Conservation (phyloP, 1,140 invertebrate genomes). For the Manduca sexta region DNA sequence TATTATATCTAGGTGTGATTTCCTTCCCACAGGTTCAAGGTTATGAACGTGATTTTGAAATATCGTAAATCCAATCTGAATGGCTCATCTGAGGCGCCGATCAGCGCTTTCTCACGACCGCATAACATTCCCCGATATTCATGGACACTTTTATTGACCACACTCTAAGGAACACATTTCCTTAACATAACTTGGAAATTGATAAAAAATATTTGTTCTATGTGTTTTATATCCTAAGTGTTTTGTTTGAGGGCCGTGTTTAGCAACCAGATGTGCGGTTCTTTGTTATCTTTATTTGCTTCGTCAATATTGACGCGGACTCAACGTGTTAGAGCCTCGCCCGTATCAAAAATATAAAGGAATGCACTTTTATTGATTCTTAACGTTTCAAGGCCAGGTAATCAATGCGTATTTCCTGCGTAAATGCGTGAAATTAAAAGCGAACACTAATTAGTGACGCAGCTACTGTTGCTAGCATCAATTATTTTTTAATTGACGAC, state of each 20-base stretch:
- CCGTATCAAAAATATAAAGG: slow-evolving; percentile 3
- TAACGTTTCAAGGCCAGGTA: no score
- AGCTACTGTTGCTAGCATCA: no score
- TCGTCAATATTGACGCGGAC: slow-evolving; percentile 47
- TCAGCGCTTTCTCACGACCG: slow-evolving; percentile 58
- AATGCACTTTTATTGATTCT: no score
- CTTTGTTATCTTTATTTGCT: slow-evolving; percentile 61
- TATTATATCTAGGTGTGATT: slow-evolving; percentile 40
- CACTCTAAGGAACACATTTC: slow-evolving; percentile 12
- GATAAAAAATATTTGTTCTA: slow-evolving; percentile 34
- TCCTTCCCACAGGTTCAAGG: slow-evolving; percentile 57
- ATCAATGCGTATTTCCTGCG: no score
- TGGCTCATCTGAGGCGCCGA: slow-evolving; percentile 42
- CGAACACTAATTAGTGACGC: no score
- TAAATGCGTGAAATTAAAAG: no score
- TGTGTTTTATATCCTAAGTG: slow-evolving; percentile 38
- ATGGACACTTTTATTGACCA: slow-evolving; percentile 12
- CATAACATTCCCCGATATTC: neutral
- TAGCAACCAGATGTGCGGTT: slow-evolving; percentile 48
- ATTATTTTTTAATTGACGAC: no score
- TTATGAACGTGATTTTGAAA: slow-evolving; percentile 65
- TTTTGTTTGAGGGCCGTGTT: slow-evolving; percentile 53
- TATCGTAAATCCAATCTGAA: slow-evolving; percentile 64
- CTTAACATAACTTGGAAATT: slow-evolving; percentile 6
- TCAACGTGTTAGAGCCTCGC: neutral